phyloP scores from a whole-genome alignment of 2,888 invertebrate species.

The Xanthorhoe spadicearia region DNA sequence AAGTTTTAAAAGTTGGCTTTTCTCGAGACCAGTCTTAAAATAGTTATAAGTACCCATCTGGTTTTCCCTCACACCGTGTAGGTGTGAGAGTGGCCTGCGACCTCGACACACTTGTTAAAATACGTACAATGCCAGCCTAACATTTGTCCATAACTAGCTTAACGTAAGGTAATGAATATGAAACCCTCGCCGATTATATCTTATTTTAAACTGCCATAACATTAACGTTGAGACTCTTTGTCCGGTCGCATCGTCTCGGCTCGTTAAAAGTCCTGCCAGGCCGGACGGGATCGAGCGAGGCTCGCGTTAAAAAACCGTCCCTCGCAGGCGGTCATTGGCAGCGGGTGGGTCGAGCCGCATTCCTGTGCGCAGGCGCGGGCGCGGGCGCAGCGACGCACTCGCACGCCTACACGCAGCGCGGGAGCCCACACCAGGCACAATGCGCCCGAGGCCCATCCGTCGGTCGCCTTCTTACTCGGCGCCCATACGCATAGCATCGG shows the following conservation, averaged over 20 bases:
- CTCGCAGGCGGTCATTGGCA: conserved; percentile 82
- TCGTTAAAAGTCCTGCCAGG: conserved; percentile 66
- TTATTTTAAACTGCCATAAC: conserved; percentile 43
- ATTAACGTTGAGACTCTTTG: conserved; percentile 56
- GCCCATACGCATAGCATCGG: conserved; percentile 56
- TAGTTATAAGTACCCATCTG: conserved; percentile 41
- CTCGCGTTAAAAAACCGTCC: conserved; percentile 78
- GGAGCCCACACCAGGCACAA: conserved; percentile 28
- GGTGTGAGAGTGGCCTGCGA: conserved; percentile 57
- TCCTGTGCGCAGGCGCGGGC: conserved; percentile 72
- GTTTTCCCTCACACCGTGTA: conserved; percentile 46
- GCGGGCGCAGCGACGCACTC: conserved; percentile 63
- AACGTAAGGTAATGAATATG: conserved; percentile 17
- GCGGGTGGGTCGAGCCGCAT: conserved; percentile 81
- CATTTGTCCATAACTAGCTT: conserved; percentile 41
- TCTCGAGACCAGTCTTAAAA: conserved; percentile 40
- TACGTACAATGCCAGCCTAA: conserved; percentile 42
- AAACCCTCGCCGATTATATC: conserved; percentile 30
- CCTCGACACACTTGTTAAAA: conserved; percentile 64
- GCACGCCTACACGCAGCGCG: conserved; percentile 66
- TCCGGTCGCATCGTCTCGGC: conserved; percentile 54
- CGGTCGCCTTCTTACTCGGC: conserved; percentile 21
- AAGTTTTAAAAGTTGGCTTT: conserved; percentile 16
- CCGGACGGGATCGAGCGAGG: conserved; percentile 71
- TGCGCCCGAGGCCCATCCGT: conserved; percentile 37